These are phyloP conservation scores for Panulirus ornatus DNA, from an alignment of 1,140 invertebrate species.

Conservation along the genomic window DNA sequence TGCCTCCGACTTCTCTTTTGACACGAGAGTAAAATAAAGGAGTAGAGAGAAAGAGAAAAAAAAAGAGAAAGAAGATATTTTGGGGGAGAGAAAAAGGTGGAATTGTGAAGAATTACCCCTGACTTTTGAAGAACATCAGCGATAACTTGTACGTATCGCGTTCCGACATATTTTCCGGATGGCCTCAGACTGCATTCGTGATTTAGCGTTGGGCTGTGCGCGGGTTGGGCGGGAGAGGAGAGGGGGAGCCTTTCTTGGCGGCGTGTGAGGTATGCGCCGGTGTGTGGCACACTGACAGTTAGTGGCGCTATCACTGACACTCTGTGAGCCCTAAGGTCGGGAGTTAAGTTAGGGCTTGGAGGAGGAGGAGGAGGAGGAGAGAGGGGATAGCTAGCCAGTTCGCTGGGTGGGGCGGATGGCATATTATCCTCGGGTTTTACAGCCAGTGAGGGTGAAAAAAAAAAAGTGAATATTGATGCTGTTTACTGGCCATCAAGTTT, in stretches of 20 bases:
- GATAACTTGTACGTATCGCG: too few relatives aligned
- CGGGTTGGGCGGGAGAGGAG: not conserved
- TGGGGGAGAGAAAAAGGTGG: too few relatives aligned
- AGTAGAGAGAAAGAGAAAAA: too few relatives aligned
- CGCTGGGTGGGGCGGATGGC: not conserved
- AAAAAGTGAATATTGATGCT: not conserved
- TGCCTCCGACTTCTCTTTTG: not conserved
- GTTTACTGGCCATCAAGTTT: not conserved
- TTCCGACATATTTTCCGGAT: too few relatives aligned
- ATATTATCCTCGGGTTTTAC: not conserved
- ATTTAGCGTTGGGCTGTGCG: not conserved
- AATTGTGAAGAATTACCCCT: too few relatives aligned
- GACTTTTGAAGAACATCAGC: too few relatives aligned
- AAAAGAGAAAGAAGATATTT: too few relatives aligned
- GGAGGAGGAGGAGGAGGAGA: too few relatives aligned
- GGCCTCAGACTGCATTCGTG: not conserved
- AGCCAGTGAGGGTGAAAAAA: too few relatives aligned
- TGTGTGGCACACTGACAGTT: constrained; percentile 68
- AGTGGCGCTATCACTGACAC: constrained; percentile 70
- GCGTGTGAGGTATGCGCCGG: constrained; percentile 58
- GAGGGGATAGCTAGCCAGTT: not conserved
- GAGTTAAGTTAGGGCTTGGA: not conserved
- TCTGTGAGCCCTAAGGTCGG: constrained; percentile 20
- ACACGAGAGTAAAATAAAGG: not conserved
- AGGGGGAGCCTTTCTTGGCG: too few relatives aligned